Base-by-base conservation (phyloP, 2,113 vertebrate species). In the Chlamydotis undulata region DNA sequence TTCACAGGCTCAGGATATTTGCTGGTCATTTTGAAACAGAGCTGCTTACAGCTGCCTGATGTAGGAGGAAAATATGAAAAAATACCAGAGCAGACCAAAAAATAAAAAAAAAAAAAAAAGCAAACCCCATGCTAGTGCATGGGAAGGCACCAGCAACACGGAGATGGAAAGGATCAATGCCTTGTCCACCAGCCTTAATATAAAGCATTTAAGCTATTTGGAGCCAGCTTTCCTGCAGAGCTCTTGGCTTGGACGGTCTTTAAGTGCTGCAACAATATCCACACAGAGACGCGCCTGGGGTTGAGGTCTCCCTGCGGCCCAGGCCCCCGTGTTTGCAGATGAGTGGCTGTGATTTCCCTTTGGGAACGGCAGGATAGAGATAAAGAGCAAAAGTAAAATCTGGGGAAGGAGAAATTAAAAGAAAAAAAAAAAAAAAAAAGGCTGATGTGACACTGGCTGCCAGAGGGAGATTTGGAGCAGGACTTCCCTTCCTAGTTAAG, bases 271-370 rank as follows among this genome's bases (percentile, higher is more conserved):
- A 68, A 68, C 41, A 69, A 3, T 22, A 11, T 65, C n/a, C 25
- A 31, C 63, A 3, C 37, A 50, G 67, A 81, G 28, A 65, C 57
- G 33, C 19, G 28, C 47, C 70, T 5, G 3, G 57, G 29, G 18
- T 7, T 31, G 39, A 64, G 57, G 45, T 69, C 24, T 75, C 15
- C 41, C 45, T 35, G 25, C 17, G 49, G 14, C 9, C 50, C 57
- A 53, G 35, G 39, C 33, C 7, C 8, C 11, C 1, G 0, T 4
- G 0, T 63, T 49, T 43, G 47, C 10, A 13, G 41, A 18, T 2
- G 60, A 74, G 29, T 15, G 9, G 37, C 71, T 77, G 45, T 7
- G 39, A 76, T 39, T 94, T 55, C 67, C 33, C 25, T 79, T 64
- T 3, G 21, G 35, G 37, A 37, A 22, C 18, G 25, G 25, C 47